Evolutionary conservation across 2,888 invertebrate genomes (phyloP), one percentile per base, ranked within the genome.

Genomic region (Brenthis hecate): DNA sequence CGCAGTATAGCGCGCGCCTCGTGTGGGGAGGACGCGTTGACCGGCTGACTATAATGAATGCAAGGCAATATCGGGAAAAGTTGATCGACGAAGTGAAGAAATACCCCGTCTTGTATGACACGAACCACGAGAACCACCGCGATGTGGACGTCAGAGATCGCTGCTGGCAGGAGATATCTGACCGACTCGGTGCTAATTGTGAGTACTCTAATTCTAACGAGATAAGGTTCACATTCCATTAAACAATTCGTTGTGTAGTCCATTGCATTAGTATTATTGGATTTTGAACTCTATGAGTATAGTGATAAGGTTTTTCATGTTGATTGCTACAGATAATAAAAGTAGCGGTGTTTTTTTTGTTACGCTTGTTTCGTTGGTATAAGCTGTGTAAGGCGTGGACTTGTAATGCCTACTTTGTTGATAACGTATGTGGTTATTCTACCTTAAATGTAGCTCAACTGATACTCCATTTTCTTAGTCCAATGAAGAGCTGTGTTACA

Each of bases 11-110:
- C 90, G 78, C 66, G 68, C 74, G 71, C 75, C 75, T 78, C 77
- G 81, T 77, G 71, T 75, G 77, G 79, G 74, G 80, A 73, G 82
- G 83, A 77, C 84, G 85, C 76, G 83, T 80, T 32, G 47, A 58
- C 53, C 65, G 5, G 5, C 48, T 14, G 16, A 36, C 63, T 67
- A 75, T 70, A 61, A 85, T 86, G 85, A 83, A 80, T 64, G 77
- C 80, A 5, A 77, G 80, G 8, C 80, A 84, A 60, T 88, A 85
- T 68, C 79, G 92, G 32, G 92, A 92, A 74, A 79, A 78, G 60
- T 78, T 92, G 8, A 92, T 92, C 60, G 91, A 91, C 66, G 91
- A 91, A 74, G 92, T 92, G 78, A 88, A 86, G 78, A 86, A 85
- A 72, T 88, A 85, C 70, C 92, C 91, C 1, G 89, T 91, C 73